Evolutionary conservation across 2,888 invertebrate species (phyloP), one percentile per base, ranked within the genome.

Genomic region (Osmoderma eremita): DNA sequence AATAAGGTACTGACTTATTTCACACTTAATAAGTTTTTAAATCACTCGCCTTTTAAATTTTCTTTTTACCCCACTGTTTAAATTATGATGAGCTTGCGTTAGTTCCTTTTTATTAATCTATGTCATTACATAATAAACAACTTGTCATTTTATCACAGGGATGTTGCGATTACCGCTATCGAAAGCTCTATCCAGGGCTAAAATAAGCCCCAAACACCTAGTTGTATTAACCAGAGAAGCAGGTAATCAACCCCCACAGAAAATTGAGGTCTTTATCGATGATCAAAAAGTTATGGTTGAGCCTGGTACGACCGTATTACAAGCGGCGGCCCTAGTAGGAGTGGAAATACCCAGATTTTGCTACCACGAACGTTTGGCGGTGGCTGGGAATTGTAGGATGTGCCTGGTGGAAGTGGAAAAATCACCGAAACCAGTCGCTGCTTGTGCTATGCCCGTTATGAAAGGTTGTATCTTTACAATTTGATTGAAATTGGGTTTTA

Each of bases 381-480:
- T 99, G 30, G 99, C 99, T 72, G 99, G 99, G 50, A 99, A 99
- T 84, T 99, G 98, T 80, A 89, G 99, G 71, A 99, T 99, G 99
- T 99, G 99, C 83, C 86, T 99, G 24, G 99, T 99, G 0, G 99
- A 99, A 84, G 97, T 99, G 10, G 99, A 99, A 81, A 98, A 95
- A 81, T 95, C 97, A 45, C 92, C 97, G 1, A 97, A 99, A 86
- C 98, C 98, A 0, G 94, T 97, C 0, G 99, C 99, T 6, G 97
- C 98, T 0, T 99, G 99, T 83, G 99, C 99, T 12, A 99, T 99
- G 98, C 99, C 99, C 0, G 98, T 99, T 0, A 97, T 99, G 98
- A 98, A 98, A 83, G 99, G 81, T 77, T 72, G 13, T 10, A 17
- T 18, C 18, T 8, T 30, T 12, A 38, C 15, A 38, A 18, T 18